phyloP scores from a whole-genome alignment of 2,888 invertebrate species.

The Tupiocoris notatus region DNA sequence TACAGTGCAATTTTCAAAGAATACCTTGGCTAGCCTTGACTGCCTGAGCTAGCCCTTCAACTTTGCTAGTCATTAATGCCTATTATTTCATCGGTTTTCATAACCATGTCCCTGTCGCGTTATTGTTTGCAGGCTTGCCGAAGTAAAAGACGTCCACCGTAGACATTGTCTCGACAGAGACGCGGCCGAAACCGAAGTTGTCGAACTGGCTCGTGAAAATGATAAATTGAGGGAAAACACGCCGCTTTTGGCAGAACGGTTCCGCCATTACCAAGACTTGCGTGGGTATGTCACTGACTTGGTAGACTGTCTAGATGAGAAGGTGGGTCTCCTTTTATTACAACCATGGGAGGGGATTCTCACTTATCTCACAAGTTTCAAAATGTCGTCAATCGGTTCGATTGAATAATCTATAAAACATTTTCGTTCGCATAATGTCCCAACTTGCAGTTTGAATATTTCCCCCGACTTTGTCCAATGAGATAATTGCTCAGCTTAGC shows the following conservation, averaged over 20 bases:
- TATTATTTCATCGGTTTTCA: no score
- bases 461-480: no score
- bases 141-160: slow-evolving; percentile 61
- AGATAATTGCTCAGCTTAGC: no score
- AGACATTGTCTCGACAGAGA: slow-evolving; percentile 59
- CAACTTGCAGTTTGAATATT: no score
- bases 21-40: no score
- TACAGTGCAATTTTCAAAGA: no score
- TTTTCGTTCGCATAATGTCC: not conserved
- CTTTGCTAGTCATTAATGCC: no score
- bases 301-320: slow-evolving; percentile 96
- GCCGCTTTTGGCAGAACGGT: slow-evolving; percentile 74
- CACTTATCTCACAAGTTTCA: slow-evolving; percentile 39
- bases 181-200: slow-evolving; percentile 56
- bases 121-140: slow-evolving; percentile 57
- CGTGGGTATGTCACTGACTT: slow-evolving; percentile 93
- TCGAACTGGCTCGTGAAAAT: slow-evolving; percentile 57
- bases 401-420: not conserved
- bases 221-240: slow-evolving; percentile 59
- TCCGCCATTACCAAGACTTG: slow-evolving; percentile 91
- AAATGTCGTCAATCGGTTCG: not conserved
- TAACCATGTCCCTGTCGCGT: not conserved
- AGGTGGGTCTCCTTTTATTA: slow-evolving; percentile 61
- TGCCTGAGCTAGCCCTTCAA: no score
- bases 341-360: slow-evolving; percentile 40